Evolutionary conservation across 2,797 vertebrate genomes (phyloP).

Genomic region (Chelonia mydas): DNA sequence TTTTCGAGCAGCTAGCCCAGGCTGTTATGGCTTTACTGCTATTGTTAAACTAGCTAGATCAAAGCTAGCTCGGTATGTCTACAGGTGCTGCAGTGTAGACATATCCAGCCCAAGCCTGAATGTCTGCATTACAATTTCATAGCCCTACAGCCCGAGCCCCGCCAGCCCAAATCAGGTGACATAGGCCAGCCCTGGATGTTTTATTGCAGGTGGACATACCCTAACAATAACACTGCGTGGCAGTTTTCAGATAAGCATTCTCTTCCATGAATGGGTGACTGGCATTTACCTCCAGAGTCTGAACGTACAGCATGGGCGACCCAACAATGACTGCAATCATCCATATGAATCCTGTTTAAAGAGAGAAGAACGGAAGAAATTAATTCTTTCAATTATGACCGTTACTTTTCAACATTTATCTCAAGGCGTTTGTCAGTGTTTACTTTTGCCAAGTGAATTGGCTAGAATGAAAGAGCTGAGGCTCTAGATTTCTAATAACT

Average conservation of each 20-base stretch:
- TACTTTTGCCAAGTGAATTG: background rate
- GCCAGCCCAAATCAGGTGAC: background rate
- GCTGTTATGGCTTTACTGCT: too few species aligned
- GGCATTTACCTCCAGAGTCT: constrained; percentile 84
- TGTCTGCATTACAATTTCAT: background rate
- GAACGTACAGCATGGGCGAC: constrained; percentile 88
- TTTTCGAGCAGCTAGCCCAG: too few species aligned
- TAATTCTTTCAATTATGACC: background rate
- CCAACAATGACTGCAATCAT: constrained; percentile 85
- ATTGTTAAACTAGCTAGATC: too few species aligned
- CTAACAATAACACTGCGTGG: background rate
- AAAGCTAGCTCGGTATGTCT: too few species aligned
- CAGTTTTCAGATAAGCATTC: background rate
- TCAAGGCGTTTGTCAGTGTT: background rate
- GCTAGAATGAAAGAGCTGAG: background rate
- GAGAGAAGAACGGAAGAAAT: background rate
- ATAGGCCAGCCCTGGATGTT: background rate
- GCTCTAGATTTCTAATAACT: background rate
- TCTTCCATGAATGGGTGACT: background rate
- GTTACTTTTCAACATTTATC: background rate
- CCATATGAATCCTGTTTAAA: constrained; percentile 84
- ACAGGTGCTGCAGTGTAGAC: too few species aligned
- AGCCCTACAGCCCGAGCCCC: background rate
- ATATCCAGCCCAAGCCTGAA: background rate
- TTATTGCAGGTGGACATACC: background rate